Evolutionary conservation across 2,888 invertebrate species (phyloP).

Genomic region (Brachylomia viminalis): DNA sequence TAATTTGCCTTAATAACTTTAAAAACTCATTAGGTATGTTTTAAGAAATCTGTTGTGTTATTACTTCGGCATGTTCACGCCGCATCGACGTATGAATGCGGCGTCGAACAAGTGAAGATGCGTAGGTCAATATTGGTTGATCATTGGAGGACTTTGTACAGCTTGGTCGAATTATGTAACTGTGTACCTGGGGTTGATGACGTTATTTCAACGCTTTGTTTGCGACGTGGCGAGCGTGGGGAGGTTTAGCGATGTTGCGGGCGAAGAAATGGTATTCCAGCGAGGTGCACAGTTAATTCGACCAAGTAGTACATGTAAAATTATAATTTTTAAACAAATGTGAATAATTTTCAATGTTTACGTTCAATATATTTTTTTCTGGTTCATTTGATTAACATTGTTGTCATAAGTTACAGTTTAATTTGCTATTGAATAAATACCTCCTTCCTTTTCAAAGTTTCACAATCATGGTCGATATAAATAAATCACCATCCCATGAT

Average conservation of each 20-base stretch:
- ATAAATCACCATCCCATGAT: slow-evolving; percentile 21
- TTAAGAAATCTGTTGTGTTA: slow-evolving; percentile 73
- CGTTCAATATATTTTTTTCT: background rate
- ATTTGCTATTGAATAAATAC: background rate
- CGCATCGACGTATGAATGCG: slow-evolving; percentile 31
- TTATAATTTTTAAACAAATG: background rate
- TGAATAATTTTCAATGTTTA: background rate
- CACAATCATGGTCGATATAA: background rate
- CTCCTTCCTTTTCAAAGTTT: background rate
- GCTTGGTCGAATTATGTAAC: too few relatives aligned
- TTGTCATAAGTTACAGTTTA: too few relatives aligned
- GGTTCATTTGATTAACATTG: background rate
- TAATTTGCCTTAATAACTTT: slow-evolving; percentile 88
- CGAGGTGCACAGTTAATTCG: too few relatives aligned
- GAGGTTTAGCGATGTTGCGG: too few relatives aligned
- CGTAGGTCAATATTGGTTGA: slow-evolving; percentile 37
- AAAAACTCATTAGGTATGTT: slow-evolving; percentile 83
- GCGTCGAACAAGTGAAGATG: slow-evolving; percentile 14
- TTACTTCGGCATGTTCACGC: slow-evolving; percentile 63
- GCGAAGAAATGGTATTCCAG: too few relatives aligned
- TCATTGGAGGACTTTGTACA: background rate
- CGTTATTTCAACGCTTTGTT: too few relatives aligned
- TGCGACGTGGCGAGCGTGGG: too few relatives aligned
- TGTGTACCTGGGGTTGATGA: too few relatives aligned
- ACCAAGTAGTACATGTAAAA: too few relatives aligned